Conservation (phyloP, 1,140 invertebrate genomes). For the Zaprionus tsacasi region DNA sequence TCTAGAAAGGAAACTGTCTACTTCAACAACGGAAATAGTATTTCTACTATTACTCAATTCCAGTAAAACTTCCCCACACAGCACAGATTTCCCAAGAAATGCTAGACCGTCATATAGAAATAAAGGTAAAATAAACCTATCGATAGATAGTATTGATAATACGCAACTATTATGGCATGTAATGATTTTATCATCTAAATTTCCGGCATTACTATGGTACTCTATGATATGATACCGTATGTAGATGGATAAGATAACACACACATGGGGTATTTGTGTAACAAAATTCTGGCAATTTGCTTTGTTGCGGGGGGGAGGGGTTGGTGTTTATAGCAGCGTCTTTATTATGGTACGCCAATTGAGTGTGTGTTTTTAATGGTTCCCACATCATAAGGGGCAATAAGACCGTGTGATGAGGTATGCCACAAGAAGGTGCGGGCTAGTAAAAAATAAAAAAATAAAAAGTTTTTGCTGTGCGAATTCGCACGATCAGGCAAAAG, state of each 20-base stretch:
- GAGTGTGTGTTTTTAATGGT: background rate
- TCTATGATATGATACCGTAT: background rate
- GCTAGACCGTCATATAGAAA: background rate
- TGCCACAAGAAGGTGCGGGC: constrained; percentile 1
- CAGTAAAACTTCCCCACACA: no score
- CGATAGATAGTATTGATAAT: constrained; percentile 1
- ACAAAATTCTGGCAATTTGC: background rate
- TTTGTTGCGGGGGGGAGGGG: no score
- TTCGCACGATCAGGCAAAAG: constrained; percentile 37
- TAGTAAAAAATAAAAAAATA: background rate
- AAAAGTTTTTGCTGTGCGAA: background rate
- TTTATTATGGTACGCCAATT: constrained; percentile 35
- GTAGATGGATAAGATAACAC: constrained; percentile 7
- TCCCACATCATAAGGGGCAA: constrained; percentile 15
- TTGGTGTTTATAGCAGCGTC: background rate
- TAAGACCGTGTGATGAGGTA: background rate
- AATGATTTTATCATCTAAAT: constrained; percentile 4
- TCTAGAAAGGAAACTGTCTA: no score
- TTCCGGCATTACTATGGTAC: background rate
- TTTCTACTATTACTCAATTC: no score
- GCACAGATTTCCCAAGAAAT: background rate
- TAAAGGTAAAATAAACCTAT: background rate
- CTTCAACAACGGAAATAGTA: no score
- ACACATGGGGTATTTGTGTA: background rate
- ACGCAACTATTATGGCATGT: constrained; percentile 6